Evolutionary conservation across 2,888 invertebrate species (phyloP), one percentile per base, ranked within the genome.

Genomic region (Pollenia labialis): DNA sequence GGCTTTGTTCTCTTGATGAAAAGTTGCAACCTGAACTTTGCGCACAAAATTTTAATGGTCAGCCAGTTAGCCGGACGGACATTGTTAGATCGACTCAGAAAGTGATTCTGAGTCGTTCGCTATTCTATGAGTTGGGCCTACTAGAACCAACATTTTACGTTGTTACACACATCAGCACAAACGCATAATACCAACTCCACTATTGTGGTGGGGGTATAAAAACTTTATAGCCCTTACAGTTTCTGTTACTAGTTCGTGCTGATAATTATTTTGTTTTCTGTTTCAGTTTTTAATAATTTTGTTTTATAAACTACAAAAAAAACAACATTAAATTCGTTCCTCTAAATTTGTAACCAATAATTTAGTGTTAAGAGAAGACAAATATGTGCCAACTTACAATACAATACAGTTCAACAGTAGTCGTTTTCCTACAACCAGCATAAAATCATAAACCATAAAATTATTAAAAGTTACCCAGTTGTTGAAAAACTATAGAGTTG

Each of bases 381-480:
- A 80, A 76, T 66, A 76, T 82, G 86, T 75, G 74, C 75, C 60
- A 71, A 64, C 80, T 32, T 32, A 71, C 18, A 71, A 14, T 42
- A 64, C 40, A 18, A 23, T 12, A n/a, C 10, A 32, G 18, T 40
- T 50, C 18, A 52, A 48, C 11, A 23, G 9, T 50, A 18, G 50
- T 76, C 14, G 10, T 7, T 66, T n/a, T 66, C 16, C 62, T 50
- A 44, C 10, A 62, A 72, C 52, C 76, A 66, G 66, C 72, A 84
- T 68, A 84, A 84, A 84, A 54, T 81, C 84, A 87, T 69, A 77
- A 69, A 84, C 74, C 87, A 81, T 87, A 77, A 87, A 84, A 84
- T 84, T 87, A 72, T 72, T 50, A 60, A 66, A 80, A 80, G 48
- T 32, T 16, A 44, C 23, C 6, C 40, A n/a, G 7, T 50, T 32